phyloP scores from a whole-genome alignment of 92 coral and sea anemone genomes.

The Virgularia gustaviana region DNA sequence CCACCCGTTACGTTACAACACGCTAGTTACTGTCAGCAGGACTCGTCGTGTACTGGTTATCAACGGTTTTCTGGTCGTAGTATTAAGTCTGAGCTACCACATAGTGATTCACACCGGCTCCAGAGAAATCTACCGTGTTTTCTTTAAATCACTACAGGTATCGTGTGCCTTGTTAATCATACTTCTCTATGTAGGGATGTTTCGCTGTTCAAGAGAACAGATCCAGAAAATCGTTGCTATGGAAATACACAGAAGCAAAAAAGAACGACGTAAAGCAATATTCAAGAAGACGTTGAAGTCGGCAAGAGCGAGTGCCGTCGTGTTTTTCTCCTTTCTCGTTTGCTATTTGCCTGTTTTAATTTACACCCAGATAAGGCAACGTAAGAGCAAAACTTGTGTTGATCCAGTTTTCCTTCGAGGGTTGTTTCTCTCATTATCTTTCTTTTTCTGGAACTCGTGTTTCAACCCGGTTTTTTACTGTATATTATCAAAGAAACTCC shows the following conservation, averaged over 20 bases:
- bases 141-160: no score
- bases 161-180: no score
- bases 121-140: no score
- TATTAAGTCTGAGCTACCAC: no score
- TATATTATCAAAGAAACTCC: neutral
- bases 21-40: neutral
- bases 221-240: neutral
- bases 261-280: neutral
- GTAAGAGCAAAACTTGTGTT: no score
- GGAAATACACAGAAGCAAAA: neutral
- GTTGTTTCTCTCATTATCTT: neutral
- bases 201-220: neutral
- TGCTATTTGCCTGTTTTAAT: conserved; percentile 10
- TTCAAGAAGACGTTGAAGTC: conserved; percentile 4
- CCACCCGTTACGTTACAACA: neutral
- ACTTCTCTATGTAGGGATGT: neutral
- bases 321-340: neutral
- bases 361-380: no score
- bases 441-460: neutral
- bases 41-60: neutral
- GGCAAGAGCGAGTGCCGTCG: neutral
- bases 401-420: no score
- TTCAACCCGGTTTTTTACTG: conserved; percentile 17
- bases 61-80: no score
- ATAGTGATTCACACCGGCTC: no score